Percentiles rank a stretch among this genome's conserved stretches.
Conservation (phyloP, 2,797 vertebrate species). For the Limnodromus scolopaceus region DNA sequence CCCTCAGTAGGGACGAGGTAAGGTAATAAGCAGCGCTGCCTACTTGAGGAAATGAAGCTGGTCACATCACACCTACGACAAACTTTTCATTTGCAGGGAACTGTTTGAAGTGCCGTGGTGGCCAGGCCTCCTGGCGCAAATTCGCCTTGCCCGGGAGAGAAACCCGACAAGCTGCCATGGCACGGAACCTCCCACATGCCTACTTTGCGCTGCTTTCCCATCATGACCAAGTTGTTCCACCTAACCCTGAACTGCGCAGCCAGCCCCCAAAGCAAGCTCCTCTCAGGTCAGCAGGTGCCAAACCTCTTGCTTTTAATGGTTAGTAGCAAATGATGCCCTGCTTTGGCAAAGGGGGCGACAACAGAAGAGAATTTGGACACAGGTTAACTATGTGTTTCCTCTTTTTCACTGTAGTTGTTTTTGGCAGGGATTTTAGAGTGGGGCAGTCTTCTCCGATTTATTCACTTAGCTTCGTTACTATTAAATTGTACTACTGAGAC, state of each 20-base stretch:
- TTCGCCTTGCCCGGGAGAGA: background rate
- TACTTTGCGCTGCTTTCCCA: background rate
- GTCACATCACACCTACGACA: background rate
- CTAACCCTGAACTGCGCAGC: background rate
- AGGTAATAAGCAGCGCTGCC: background rate
- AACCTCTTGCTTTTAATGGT: background rate
- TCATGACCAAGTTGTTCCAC: too few relatives aligned
- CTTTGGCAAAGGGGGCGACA: background rate
- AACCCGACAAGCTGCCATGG: background rate
- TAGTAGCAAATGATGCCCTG: background rate
- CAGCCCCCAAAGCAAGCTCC: background rate
- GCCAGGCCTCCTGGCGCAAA: background rate
- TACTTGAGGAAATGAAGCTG: background rate
- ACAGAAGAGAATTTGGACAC: background rate
- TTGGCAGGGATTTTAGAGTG: background rate
- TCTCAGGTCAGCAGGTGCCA: background rate
- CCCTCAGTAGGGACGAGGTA: background rate
- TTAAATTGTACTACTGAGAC: background rate
- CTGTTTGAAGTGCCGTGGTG: background rate
- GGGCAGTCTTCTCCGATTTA: background rate
- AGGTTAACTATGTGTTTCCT: accelerated
- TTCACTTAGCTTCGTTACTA: background rate
- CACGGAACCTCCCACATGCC: background rate
- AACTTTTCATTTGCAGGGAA: background rate
- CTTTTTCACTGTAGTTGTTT: background rate